A percentile compares a stretch with the other conserved stretches of the same genome.
Conservation (phyloP, 2,113 vertebrate genomes). For the Gorsachius goisagi region DNA sequence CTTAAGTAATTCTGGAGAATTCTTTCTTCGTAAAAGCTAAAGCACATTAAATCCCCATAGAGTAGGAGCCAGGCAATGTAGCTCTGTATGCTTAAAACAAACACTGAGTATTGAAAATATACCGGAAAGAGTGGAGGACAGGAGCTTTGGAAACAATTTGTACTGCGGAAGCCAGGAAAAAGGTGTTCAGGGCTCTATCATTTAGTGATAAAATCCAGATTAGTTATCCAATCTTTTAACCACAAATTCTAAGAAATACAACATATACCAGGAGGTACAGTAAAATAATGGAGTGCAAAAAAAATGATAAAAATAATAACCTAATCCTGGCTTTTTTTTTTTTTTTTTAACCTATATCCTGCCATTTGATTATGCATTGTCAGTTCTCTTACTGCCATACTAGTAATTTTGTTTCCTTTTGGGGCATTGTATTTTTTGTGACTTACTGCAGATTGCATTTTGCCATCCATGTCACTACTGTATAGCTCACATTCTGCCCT, state of each 20-base stretch:
- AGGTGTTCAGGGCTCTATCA: not conserved
- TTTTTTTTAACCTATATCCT: not conserved
- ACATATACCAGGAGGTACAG: not conserved
- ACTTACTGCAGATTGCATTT: not conserved
- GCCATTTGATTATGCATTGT: not conserved
- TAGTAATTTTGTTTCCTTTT: constrained; percentile 41
- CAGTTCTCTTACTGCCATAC: not conserved
- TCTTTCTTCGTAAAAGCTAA: not conserved
- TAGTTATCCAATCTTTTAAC: not conserved
- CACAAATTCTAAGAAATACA: not conserved
- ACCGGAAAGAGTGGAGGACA: not conserved
- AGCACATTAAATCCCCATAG: not conserved
- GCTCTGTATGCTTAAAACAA: not conserved
- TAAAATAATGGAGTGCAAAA: not conserved
- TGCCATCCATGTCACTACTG: not conserved
- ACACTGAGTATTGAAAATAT: not conserved
- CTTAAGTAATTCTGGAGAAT: not conserved
- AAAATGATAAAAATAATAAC: not conserved
- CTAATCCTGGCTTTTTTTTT: fast-evolving
- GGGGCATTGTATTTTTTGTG: not conserved
- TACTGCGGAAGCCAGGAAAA: not conserved
- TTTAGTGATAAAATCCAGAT: not conserved
- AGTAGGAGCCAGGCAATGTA: not conserved
- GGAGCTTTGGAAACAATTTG: not conserved
- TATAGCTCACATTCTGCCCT: constrained; percentile 16